Base-by-base conservation (phyloP, 2,113 vertebrate species). In the Nymphicus hollandicus region DNA sequence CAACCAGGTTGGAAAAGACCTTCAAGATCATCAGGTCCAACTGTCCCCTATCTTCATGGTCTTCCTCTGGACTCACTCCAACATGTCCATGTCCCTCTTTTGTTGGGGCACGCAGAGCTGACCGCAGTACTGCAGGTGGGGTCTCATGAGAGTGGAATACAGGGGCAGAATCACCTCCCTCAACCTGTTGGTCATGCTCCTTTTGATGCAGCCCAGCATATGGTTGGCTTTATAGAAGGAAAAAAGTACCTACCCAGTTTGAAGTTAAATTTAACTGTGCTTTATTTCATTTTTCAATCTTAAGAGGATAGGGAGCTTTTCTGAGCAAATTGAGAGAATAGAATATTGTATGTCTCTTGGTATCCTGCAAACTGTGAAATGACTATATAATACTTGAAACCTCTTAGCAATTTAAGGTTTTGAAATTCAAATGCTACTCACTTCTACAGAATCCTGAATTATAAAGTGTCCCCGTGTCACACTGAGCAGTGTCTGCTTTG, bases 391-490 rank as follows among this genome's bases (percentile, higher is more conserved):
- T 81, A 66, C 55, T 64, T 47, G 78, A 91, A 91, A 77, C 90
- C 77, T 93, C 77, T 71, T 71, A 80, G 73, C 86, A 93, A 91
- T 93, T 81, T 90, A 86, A 65, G 61, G 79, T 80, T 97, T 96
- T 95, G 64, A 88, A 94, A 96, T 96, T 95, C 81, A 84, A 91
- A 82, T 93, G 76, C 44, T 85, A 63, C 55, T 89, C 46, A 56
- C 23, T 80, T 85, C 73, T 70, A 92, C 65, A 65, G 89, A 81
- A 86, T 76, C 77, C 69, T 81, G 69, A 93, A 79, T 65, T 81
- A 44, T 33, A 71, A 86, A 70, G 61, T 68, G 47, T 81, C 52
- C 31, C 41, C n/a, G 71, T 66, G 71, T 90, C 85, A 88, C 88
- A 89, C 76, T 80, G 78, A 90, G 52, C 33, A 58, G 60, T 65